Conservation (phyloP, 2,888 invertebrate species). For the Latrodectus hesperus region DNA sequence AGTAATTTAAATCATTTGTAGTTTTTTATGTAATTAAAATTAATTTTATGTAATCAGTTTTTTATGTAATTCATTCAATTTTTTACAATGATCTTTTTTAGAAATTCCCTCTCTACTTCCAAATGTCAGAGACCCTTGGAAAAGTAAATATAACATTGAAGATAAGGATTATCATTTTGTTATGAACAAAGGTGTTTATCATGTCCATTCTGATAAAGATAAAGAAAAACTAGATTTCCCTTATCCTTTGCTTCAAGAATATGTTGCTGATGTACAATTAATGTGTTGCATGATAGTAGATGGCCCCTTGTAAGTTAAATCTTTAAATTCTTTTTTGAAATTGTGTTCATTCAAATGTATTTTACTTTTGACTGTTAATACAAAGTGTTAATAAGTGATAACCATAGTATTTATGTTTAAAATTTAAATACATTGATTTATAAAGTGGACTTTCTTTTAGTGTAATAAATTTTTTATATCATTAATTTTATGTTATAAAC, state of each 20-base stretch:
- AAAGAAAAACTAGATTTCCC: constrained; percentile 79
- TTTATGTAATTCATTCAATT: too few species aligned
- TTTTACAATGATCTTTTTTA: too few species aligned
- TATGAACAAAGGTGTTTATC: constrained; percentile 86
- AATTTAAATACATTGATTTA: too few species aligned
- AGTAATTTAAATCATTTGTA: too few species aligned
- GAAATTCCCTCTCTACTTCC: constrained; percentile 13
- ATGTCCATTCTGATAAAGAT: constrained; percentile 78
- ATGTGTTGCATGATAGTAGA: constrained; percentile 97
- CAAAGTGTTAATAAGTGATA: too few species aligned
- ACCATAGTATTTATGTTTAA: too few species aligned
- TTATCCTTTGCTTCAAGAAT: constrained; percentile 86
- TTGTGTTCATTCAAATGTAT: neutral
- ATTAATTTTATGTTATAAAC: too few species aligned
- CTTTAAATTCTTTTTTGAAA: neutral
- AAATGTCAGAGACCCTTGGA: constrained; percentile 83
- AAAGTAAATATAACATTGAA: constrained; percentile 82
- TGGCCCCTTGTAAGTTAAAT: constrained; percentile 89
- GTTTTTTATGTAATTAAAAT: too few species aligned
- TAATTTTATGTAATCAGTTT: too few species aligned
- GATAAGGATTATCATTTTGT: constrained; percentile 83
- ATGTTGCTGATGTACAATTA: constrained; percentile 91
- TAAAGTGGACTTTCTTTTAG: too few species aligned
- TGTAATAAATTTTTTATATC: too few species aligned
- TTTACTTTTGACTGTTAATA: neutral